Evolutionary conservation across 2,113 vertebrate species (phyloP).

Genomic region (Pollachius pollachius): DNA sequence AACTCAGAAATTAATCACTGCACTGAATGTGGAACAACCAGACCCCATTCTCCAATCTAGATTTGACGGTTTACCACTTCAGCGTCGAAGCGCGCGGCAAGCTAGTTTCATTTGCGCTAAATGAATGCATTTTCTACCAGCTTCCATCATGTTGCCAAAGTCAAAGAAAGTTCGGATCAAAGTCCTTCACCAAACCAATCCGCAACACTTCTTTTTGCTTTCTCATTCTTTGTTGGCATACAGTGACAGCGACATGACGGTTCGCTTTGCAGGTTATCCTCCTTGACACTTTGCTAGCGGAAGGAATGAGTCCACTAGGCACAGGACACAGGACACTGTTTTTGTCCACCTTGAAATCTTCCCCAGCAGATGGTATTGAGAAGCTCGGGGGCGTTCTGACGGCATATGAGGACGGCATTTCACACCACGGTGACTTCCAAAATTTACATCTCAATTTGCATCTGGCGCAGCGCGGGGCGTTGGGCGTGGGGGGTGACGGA

Average conservation of each 20-base stretch:
- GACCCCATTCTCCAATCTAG: constrained; percentile 19
- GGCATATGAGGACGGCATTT: constrained; percentile 36
- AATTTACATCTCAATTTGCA: constrained; percentile 30
- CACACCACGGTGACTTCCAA: too few relatives aligned
- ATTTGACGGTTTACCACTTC: constrained; percentile 21
- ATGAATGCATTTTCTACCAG: constrained; percentile 12
- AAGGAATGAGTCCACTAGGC: constrained; percentile 1
- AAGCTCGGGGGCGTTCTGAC: constrained; percentile 39
- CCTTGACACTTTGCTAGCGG: constrained; percentile 2
- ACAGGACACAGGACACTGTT: constrained; percentile 14
- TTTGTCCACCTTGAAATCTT: constrained; percentile 31
- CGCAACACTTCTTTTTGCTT: constrained; percentile 6
- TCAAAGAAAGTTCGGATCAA: constrained; percentile 27
- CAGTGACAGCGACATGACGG: constrained; percentile 38
- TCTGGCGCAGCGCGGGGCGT: constrained; percentile 14
- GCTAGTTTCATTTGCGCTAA: constrained; percentile 34
- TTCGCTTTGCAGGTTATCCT: constrained; percentile 15
- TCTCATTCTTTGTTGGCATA: constrained; percentile 42
- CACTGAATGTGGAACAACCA: constrained; percentile 6
- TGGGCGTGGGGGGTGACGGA: constrained; percentile 21
- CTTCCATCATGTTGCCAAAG: constrained; percentile 44
- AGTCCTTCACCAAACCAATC: background rate
- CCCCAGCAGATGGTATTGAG: constrained; percentile 43
- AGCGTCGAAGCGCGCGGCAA: constrained; percentile 52
- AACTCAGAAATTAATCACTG: constrained; percentile 22